Evolutionary conservation across 2,113 vertebrate species (phyloP).

Genomic region (Oryctolagus cuniculus): mOryCun1.1 NC_091432.1:161247501-161248000

Average conservation of each 20-base stretch:
- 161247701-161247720: not conserved
- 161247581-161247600: not conserved
- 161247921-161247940: conserved; percentile 68
- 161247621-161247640: not conserved
- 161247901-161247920: conserved; percentile 59
- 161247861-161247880: not conserved
- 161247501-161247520: not conserved
- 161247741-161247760: conserved; percentile 27
- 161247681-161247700: not conserved
- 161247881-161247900: not conserved
- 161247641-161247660: conserved; percentile 14
- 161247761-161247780: not conserved
- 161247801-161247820: not conserved
- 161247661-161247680: not conserved
- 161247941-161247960: conserved; percentile 81
- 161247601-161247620: not conserved
- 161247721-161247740: not conserved
- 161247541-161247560: conserved; percentile 31
- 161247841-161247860: not conserved
- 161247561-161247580: not conserved
- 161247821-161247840: conserved; percentile 12
- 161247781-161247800: not conserved
- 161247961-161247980: conserved; percentile 59
- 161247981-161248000: conserved; percentile 80
- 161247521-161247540: not conserved